Conservation (phyloP, 2,797 vertebrate species). For the Bovichtus diacanthus region DNA sequence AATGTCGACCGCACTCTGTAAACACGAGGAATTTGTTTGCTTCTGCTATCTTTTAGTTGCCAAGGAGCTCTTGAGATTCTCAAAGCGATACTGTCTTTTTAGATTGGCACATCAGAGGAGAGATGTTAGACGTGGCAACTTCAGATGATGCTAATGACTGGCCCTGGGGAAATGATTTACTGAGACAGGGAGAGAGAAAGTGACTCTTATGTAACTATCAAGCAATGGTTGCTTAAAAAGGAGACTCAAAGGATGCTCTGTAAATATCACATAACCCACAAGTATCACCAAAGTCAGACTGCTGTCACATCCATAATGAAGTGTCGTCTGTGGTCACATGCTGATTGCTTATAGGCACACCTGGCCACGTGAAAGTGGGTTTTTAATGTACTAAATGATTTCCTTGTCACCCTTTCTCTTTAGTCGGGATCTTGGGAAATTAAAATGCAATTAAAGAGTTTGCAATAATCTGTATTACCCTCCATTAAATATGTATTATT, state of each 20-base stretch:
- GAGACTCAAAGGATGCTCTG: conserved; percentile 32
- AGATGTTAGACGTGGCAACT: conserved; percentile 68
- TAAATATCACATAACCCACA: conserved; percentile 58
- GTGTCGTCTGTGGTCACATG: conserved; percentile 24
- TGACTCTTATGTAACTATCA: conserved; percentile 76
- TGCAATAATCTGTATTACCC: conserved; percentile 65
- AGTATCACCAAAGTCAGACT: conserved; percentile 42
- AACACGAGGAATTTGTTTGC: conserved; percentile 26
- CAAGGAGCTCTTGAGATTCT: conserved; percentile 42
- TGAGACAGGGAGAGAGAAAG: conserved; percentile 61
- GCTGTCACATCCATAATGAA: conserved; percentile 38
- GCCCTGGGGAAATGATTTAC: conserved; percentile 78
- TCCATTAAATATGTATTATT: conserved; percentile 80
- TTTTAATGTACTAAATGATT: conserved; percentile 37
- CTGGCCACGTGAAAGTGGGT: conserved; percentile 12
- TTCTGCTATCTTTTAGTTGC: neutral
- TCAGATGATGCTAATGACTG: conserved; percentile 78
- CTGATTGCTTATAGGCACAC: conserved; percentile 21
- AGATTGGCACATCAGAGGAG: conserved; percentile 65
- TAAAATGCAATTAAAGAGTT: conserved; percentile 77
- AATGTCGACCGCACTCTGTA: conserved; percentile 46
- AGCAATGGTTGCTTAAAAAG: conserved; percentile 52
- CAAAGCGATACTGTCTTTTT: conserved; percentile 61
- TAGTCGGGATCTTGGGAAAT: conserved; percentile 27
- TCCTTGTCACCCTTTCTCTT: conserved; percentile 21